These are phyloP conservation scores for Pinna nobilis DNA, from an alignment of 1,140 invertebrate species.

Conservation along the genomic window DNA sequence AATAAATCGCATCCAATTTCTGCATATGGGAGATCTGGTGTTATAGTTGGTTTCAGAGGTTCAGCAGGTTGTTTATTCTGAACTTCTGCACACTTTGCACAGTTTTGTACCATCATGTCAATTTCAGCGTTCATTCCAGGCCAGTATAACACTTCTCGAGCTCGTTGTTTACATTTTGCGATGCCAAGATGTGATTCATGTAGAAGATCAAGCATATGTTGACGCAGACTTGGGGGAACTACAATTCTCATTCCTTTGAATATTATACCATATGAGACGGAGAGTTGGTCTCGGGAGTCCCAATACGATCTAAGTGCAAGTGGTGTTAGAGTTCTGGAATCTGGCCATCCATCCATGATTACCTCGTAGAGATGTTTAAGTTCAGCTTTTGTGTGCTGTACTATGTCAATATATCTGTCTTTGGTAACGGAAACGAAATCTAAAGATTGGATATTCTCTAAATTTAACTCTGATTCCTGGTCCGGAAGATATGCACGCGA, in stretches of 20 bases:
- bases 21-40: neutral
- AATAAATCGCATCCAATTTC: conserved; percentile 3
- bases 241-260: conserved; percentile 10
- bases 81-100: neutral
- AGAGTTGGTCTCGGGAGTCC: neutral
- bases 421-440: conserved; percentile 12
- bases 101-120: neutral
- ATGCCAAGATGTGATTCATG: conserved; percentile 71
- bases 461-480: too few species aligned
- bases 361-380: conserved; percentile 74
- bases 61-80: conserved; percentile 10
- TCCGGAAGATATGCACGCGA: conserved; percentile 44
- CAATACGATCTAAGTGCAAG: neutral
- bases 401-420: conserved; percentile 29
- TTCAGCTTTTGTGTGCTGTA: conserved; percentile 1
- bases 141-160: neutral
- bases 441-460: too few species aligned
- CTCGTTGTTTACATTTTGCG: conserved; percentile 38
- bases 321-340: neutral
- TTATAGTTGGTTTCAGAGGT: conserved; percentile 13
- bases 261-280: neutral
- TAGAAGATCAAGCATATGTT: neutral
- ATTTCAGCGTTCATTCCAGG: neutral
- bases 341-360: neutral
- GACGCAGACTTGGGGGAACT: neutral